Evolutionary conservation across 2,113 vertebrate species (phyloP).

Genomic region (Chrysochloris asiatica): DNA sequence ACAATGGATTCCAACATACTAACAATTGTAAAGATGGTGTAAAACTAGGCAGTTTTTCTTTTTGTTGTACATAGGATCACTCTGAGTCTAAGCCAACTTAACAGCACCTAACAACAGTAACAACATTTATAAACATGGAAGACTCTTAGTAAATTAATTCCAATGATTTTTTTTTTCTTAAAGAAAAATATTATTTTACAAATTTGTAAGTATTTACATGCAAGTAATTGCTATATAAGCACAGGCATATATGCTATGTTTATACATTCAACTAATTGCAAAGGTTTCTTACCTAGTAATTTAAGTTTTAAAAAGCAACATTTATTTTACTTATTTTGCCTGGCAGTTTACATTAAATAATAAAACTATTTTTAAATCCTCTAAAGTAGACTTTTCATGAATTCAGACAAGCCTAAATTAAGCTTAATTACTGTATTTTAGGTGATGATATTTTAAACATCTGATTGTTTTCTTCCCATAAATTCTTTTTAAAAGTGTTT

Average conservation of each 20-base stretch:
- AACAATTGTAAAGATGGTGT: too few species aligned
- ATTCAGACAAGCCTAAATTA: conserved; percentile 46
- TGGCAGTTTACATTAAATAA: conserved; percentile 47
- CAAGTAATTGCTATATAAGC: conserved; percentile 44
- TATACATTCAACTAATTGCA: conserved; percentile 40
- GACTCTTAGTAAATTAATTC: conserved; percentile 5
- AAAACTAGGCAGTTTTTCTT: too few species aligned
- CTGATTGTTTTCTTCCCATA: conserved; percentile 30
- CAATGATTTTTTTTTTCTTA: neutral
- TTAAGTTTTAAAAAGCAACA: conserved; percentile 59
- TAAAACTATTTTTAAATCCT: conserved; percentile 52
- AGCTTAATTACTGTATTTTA: conserved; percentile 22
- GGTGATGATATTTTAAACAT: conserved; percentile 13
- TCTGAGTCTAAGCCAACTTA: too few species aligned
- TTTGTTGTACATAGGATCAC: too few species aligned
- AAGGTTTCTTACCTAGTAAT: conserved; percentile 57
- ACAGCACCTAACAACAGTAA: too few species aligned
- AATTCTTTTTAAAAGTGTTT: conserved; percentile 14
- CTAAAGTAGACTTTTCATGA: neutral
- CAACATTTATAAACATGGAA: conserved; percentile 45
- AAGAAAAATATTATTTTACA: conserved; percentile 44
- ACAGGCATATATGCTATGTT: conserved; percentile 20
- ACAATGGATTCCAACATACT: too few species aligned
- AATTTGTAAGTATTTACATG: conserved; percentile 26
- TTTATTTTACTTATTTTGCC: conserved; percentile 47